These are phyloP conservation scores for Holcopasites calliopsidis DNA, from an alignment of 1,140 invertebrate genomes.

Conservation along the genomic window DNA sequence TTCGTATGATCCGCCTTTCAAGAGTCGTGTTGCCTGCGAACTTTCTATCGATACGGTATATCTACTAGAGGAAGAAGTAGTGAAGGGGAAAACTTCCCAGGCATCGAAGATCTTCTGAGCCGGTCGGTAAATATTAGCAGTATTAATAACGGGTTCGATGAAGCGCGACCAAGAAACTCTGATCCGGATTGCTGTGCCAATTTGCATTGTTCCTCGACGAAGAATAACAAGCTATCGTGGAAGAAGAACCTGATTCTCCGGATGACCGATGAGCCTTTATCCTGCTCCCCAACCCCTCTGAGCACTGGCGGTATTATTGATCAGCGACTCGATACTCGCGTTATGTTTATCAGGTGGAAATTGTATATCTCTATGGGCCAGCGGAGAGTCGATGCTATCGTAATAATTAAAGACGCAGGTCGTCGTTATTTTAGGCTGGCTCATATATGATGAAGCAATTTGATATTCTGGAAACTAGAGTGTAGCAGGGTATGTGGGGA, in stretches of 20 bases:
- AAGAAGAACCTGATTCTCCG: constrained; percentile 17
- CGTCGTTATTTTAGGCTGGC: not conserved
- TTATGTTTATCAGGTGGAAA: constrained; percentile 3
- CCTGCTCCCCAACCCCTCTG: not conserved
- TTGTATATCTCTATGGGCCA: too few species aligned
- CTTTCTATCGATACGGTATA: not conserved
- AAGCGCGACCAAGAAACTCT: constrained; percentile 15
- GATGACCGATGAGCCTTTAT: constrained; percentile 4
- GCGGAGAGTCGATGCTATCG: not conserved
- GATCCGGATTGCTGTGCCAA: constrained; percentile 37
- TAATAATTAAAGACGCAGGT: not conserved
- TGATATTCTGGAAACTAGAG: too few species aligned
- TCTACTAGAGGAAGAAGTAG: not conserved
- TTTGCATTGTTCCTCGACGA: constrained; percentile 39
- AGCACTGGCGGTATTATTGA: not conserved
- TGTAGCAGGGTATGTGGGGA: too few species aligned
- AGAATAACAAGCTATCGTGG: constrained; percentile 28
- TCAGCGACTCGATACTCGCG: not conserved
- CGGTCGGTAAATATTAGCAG: constrained; percentile 33
- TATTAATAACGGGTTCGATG: constrained; percentile 43
- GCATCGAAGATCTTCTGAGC: constrained; percentile 31
- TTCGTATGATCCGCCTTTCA: too few species aligned
- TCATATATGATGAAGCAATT: too few species aligned
- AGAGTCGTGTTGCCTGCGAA: not conserved
- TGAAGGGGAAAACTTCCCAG: not conserved